Base-by-base conservation (phyloP, 2,888 invertebrate genomes). In the Andrena minutula region DNA sequence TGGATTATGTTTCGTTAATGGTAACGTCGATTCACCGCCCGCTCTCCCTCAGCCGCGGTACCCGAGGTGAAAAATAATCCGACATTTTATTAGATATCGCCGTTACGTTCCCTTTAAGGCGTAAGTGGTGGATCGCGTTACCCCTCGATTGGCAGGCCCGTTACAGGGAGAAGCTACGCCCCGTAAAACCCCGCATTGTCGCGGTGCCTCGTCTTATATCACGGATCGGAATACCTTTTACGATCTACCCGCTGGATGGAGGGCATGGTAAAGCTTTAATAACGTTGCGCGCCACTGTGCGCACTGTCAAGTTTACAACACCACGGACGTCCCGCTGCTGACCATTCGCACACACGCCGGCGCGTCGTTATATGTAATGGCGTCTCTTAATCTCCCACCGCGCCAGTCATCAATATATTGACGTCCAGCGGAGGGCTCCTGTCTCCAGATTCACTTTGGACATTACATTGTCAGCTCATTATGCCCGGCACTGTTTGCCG, bases 381-480 rank as follows among this genome's bases (percentile, higher is more conserved):
- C 66, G 73, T 69, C 85, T 85, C 83, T 88, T 88, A 87, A 89
- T 88, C 85, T 86, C 83, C 82, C 82, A 82, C 83, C 82, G 78
- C 83, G 58, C 41, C 77, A 85, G 86, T 89, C 86, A 88, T 89
- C 89, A 83, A 89, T 88, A 84, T 83, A 86, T 82, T 72, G 87
- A 89, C 87, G 87, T 83, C 78, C 82, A 75, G 66, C 47, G 58
- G 68, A 74, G 78, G 68, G 71, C 79, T 63, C 73, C 63, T 74
- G 75, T 84, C 81, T 83, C 75, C 63, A 79, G 58, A 75, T 72
- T 75, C 74, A 61, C 79, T 76, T 51, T 47, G 84, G 86, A 88
- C 86, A 84, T 89, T 88, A 90, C 89, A 90, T 84, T 86, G 86
- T 87, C 91, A 86, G 86, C 87, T 90, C 90, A 89, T 91, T 91